Base-by-base conservation (phyloP, 2,113 vertebrate genomes). In the Sceloporus undulatus region DNA sequence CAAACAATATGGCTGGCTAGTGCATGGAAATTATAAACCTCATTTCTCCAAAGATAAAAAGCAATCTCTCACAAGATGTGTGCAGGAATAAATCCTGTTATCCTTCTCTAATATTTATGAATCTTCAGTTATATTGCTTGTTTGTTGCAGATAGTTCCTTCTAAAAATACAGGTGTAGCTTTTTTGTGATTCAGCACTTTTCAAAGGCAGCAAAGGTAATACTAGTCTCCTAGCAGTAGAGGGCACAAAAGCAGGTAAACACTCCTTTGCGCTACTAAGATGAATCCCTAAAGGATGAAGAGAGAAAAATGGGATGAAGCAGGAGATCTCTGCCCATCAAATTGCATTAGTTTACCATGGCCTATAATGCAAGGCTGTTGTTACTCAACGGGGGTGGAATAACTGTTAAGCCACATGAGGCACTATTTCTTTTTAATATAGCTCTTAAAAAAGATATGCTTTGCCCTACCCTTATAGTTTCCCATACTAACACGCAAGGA, bases 81-180 rank as follows among this genome's bases (percentile, higher is more conserved):
- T 10, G 23, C 29, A 68, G n/a, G 59, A 88, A 76, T 62, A 52
- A 66, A 25, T 2, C 4, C 16, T 42, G 18, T 68, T 75, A n/a
- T 34, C 9, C 66, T 34, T 62, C 11, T 54, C 54, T 42, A 75
- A 87, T 42, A n/a, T 23, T 23, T 25, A 75, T 54, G 56, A 65
- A 71, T 68, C 86, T 88, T 88, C 76, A 80, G 86, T 83, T 82
- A 76, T 82, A 2, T n/a, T 40, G 54, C 25, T 65, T 42, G 34
- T 14, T 73, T 13, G 65, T 66, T 65, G 73, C 21, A 76, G 71
- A 38, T 79, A 66, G 59, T 65, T 75, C 9, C 56, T 34, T 52
- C 23, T 1, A n/a, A 25, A 76, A 38, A 73, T 65, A 76, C 16
- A 54, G 38, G 48, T 27, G 29, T 68, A 82, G 71, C 71, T 87